Evolutionary conservation across 2,797 vertebrate genomes (phyloP), one percentile per base, ranked within the genome.

Genomic region (Sorex maritimensis): DNA sequence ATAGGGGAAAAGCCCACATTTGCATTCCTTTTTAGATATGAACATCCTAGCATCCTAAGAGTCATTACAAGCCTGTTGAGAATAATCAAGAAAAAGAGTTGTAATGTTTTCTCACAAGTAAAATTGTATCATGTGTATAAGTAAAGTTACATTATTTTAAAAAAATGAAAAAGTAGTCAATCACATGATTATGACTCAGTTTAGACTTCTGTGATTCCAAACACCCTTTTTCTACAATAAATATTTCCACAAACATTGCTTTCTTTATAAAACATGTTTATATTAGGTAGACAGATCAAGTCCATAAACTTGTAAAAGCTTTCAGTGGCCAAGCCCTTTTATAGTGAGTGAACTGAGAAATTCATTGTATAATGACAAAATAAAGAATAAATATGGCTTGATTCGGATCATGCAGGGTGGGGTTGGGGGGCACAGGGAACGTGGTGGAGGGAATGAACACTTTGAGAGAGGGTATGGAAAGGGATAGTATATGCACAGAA

Each of bases 271-370:
- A 23, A 65, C 19, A 61, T 89, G 89, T 90, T 68, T 92, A 30
- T 92, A 84, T 93, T 84, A 90, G 30, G 6, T 88, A 71, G 80
- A 65, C 0, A 87, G 69, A 13, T 81, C 63, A 79, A 12, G 8
- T 9, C 49, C 13, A 14, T 52, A 52, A 52, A 52, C 6, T 9
- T 52, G 49, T 52, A 52, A 52, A 52, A 52, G 10, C 49, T 52
- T 52, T 52, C 49, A 52, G 13, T 52, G 49, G 49, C 7, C 49
- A 52, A 52, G 49, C 10, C 23, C 2, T 46, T 92, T 95, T 88
- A 28, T 34, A 88, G 34, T 88, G 90, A 95, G 55, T 85, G n/a
- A 34, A 65, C 81, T 81, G 77, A 92, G 52, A 92, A 91, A 77
- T 49, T 83, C 26, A n/a, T 95, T 93, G 91, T 82, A 72, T 81